Evolutionary conservation across 2,888 invertebrate genomes (phyloP).

Genomic region (Caenorhabditis virilis): DNA sequence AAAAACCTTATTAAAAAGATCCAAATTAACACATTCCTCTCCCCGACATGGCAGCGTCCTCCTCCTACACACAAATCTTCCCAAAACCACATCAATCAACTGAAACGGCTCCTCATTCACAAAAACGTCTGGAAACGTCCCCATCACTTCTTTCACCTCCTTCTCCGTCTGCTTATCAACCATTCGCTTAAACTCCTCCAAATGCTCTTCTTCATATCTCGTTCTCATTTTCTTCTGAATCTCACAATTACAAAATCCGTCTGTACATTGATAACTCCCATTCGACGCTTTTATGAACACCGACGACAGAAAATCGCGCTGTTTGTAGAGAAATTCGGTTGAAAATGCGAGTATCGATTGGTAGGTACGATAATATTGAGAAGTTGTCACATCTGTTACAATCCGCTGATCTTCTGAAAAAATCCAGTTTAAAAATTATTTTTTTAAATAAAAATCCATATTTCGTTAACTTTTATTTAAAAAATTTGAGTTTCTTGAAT

Average conservation of each 20-base stretch:
- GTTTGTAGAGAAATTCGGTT: slow-evolving; percentile 75
- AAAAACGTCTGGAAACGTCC: too few relatives aligned
- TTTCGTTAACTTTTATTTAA: too few relatives aligned
- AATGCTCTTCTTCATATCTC: neutral
- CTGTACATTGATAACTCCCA: slow-evolving; percentile 44
- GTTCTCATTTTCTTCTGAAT: slow-evolving; percentile 3
- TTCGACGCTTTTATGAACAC: slow-evolving; percentile 34
- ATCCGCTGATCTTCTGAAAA: slow-evolving; percentile 26
- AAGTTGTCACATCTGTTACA: slow-evolving; percentile 72
- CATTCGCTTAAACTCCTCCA: neutral
- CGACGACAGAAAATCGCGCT: slow-evolving; percentile 16
- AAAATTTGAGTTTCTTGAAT: too few relatives aligned
- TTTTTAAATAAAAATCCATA: too few relatives aligned
- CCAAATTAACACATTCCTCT: slow-evolving; percentile 20
- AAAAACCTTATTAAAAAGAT: slow-evolving; percentile 21
- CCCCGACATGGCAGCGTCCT: slow-evolving; percentile 25
- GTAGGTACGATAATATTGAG: slow-evolving; percentile 85
- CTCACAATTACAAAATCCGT: slow-evolving; percentile 42
- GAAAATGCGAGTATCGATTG: slow-evolving; percentile 85
- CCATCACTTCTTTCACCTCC: slow-evolving; percentile 14
- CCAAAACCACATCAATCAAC: slow-evolving; percentile 35
- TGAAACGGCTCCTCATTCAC: slow-evolving; percentile 37
- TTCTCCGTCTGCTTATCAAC: neutral
- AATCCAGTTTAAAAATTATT: too few relatives aligned
- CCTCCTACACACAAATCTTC: slow-evolving; percentile 27